Base-by-base conservation (phyloP, 2,113 vertebrate genomes). In the Nothobranchius furzeri region DNA sequence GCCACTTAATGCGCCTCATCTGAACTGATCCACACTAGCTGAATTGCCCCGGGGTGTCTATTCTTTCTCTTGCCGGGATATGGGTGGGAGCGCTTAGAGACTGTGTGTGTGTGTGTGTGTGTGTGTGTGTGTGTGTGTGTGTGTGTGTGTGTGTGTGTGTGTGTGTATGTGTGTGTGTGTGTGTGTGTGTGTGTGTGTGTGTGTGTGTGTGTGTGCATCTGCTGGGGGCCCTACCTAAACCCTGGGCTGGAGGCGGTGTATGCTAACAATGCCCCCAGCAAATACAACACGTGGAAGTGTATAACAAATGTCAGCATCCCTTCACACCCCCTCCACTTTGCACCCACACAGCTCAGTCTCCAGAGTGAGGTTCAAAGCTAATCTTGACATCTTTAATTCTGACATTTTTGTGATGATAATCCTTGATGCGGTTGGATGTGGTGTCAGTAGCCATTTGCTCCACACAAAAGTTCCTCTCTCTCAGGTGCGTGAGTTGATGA, bases 1-100 rank as follows among this genome's bases (percentile, higher is more conserved):
- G 95, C 95, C 94, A 95, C 94, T 98, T 96, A 96, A 94, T 92
- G 95, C 94, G 95, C 94, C 94, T 96, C 94, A 94, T 95, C 95
- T 95, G 95, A 96, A 95, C 93, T 91, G 93, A 92, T 91, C 91
- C 94, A 93, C 92, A 94, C 91, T 80, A 88, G 78, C 79, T 14
- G 15, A 88, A 94, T 91, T 93, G 93, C 94, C 65, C 56, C 91
- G 68, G 93, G 93, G 89, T 85, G 85, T 87, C 85, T 86, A 86
- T 78, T 86, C 84, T 81, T 88, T 72, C 64, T 85, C 84, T 75
- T 81, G 87, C 85, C 87, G 25, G 45, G 76, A 77, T 84, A 88
- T 87, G 86, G 48, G 75, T 71, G 63, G 61, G 76, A 71, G 74
- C 60, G 72, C 68, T 76, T 78, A 79, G 89, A 82, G 76, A 78